Conservation (phyloP, 2,797 vertebrate species). For the Limosa lapponica region DNA sequence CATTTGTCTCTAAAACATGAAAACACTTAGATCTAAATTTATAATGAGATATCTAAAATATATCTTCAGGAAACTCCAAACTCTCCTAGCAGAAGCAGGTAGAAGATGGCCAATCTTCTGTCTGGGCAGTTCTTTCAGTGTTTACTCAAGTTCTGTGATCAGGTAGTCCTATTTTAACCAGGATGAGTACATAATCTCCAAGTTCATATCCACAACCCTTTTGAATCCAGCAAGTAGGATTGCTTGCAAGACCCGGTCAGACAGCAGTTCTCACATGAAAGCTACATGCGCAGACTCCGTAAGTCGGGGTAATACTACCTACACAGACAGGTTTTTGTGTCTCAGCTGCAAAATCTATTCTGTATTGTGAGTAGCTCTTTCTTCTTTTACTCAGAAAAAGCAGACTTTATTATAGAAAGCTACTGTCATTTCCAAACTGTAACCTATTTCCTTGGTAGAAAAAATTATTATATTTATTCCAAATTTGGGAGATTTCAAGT, state of each 20-base stretch:
- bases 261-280: neutral
- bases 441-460: neutral
- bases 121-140: neutral
- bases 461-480: neutral
- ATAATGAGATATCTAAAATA: fast-evolving
- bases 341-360: neutral
- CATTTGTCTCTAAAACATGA: neutral
- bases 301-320: neutral
- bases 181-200: neutral
- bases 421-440: neutral
- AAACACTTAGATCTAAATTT: neutral
- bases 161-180: neutral
- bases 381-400: neutral
- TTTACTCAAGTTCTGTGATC: neutral
- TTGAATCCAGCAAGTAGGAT: fast-evolving
- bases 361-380: neutral
- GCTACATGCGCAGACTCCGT: fast-evolving
- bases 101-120: neutral
- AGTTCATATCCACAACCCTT: fast-evolving
- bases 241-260: neutral
- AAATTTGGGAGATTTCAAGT: neutral
- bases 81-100: neutral
- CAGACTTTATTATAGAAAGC: neutral
- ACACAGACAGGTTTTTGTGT: neutral
- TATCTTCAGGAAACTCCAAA: neutral